Evolutionary conservation across 1,140 invertebrate species (phyloP), one percentile per base, ranked within the genome.

Genomic region (Drosophila bocki): DNA sequence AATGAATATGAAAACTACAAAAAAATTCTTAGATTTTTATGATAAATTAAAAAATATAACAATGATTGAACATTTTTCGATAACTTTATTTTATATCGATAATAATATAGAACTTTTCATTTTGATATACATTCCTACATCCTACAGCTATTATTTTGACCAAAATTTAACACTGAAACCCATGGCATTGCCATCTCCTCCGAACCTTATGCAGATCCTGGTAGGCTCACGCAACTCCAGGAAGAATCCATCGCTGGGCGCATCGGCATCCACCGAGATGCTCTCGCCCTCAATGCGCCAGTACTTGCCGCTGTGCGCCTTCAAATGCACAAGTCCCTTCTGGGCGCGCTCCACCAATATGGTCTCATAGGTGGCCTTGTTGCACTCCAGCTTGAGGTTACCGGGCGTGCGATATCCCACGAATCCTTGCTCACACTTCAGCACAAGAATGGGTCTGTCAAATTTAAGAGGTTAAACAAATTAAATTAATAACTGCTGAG

Each of bases 371-470:
- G 95, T 96, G 54, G 98, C 97, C 94, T 98, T 98, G 94, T 99
- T 99, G 94, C 98, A 99, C 93, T 99, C 98, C 75, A 99, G 94
- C 92, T 97, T 97, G 15, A 95, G 94, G 80, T 95, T 97, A 39
- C 95, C 94, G 0, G 95, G 93, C 41, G 95, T 95, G 93, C 98
- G 99, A 83, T 96, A 97, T 0, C 98, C 98, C 44, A 99, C 98
- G 93, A 99, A 99, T 15, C 98, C 98, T 93, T 98, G 98, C 88
- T 99, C 98, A 90, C 97, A 97, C 93, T 98, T 98, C 77, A 99
- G 94, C 74, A 99, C 97, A 78, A 99, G 93, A 90, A 98, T 97
- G 2, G 98, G 98, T 82, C 97, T 96, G 92, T 5, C 9, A 6
- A 6, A 9, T n/a, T 5, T 26, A 5, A 2, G 7, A 17, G 26